Percentiles rank a stretch among this genome's conserved stretches.
Conservation (phyloP, 1,140 invertebrate genomes). For the Trissolcus basalis region DNA sequence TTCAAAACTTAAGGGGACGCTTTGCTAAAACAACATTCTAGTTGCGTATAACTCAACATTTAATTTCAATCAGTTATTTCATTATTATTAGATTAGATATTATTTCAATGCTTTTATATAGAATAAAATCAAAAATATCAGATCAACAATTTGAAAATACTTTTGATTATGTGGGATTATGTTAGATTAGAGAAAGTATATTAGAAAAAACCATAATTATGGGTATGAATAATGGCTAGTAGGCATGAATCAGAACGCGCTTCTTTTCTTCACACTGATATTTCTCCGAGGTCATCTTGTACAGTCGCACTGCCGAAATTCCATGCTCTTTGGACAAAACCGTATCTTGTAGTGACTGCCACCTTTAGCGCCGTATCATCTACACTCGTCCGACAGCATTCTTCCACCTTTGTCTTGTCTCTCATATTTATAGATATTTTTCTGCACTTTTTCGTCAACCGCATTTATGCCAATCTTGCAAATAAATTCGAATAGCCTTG, state of each 20-base stretch:
- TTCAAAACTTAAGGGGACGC: too few species aligned
- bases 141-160: too few species aligned
- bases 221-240: not conserved
- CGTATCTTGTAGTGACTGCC: constrained; percentile 46
- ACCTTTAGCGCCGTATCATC: constrained; percentile 54
- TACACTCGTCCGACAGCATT: constrained; percentile 63
- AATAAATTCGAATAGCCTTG: not conserved
- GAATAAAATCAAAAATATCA: too few species aligned
- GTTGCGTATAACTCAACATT: too few species aligned
- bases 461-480: constrained; percentile 1
- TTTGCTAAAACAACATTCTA: too few species aligned
- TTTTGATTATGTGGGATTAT: too few species aligned
- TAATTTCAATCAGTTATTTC: too few species aligned
- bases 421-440: constrained; percentile 33
- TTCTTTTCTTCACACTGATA: constrained; percentile 43
- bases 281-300: constrained; percentile 62
- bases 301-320: constrained; percentile 64
- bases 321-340: constrained; percentile 50
- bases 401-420: constrained; percentile 64
- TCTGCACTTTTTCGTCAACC: constrained; percentile 43
- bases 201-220: not conserved
- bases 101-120: too few species aligned
- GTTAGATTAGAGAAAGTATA: too few species aligned
- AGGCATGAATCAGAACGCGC: not conserved
- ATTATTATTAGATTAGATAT: too few species aligned